Base-by-base conservation (phyloP, 1,140 invertebrate genomes). In the Drosophila biarmipes region DNA sequence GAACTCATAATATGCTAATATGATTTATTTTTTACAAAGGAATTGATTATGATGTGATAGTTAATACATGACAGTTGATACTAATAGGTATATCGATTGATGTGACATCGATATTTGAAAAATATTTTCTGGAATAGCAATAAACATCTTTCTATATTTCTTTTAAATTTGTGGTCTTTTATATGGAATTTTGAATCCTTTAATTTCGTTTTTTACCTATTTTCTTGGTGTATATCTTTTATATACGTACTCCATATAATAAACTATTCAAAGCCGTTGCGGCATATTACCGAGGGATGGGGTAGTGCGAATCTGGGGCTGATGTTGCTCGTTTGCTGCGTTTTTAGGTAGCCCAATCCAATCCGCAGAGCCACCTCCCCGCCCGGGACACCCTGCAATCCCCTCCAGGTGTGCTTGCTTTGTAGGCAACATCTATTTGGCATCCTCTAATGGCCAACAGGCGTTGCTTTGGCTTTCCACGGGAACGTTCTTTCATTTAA, bases 401-500 rank as follows among this genome's bases (percentile, higher is more conserved):
- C 63, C 63, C 58, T 49, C 63, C 63, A 67, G 63, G 63, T 67
- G 59, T 42, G 76, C 52, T 61, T 35, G 62, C 63, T 85, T 79
- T 80, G 67, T 73, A 73, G 71, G 67, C 67, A 72, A 46, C 73
- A 56, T 75, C 78, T 78, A 72, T 80, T 80, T 76, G 66, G 72
- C 78, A 72, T 80, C 59, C 73, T 80, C 78, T 80, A 81, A 81
- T 81, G 78, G 78, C 78, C 67, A 77, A 80, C 74, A 56, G 78
- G 67, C 78, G 78, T 77, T 81, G 73, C 78, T 77, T 66, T 73
- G 74, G 56, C 78, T 71, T 77, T 78, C 57, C 63, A 69, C 58
- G 77, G 53, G 43, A 64, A 51, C 48, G 71, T 73, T 69, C 67
- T 80, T 77, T 80, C 78, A 80, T 80, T 80, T 80, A 80, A 80